Conservation (phyloP, 2,113 vertebrate genomes). For the Vanacampus margaritifer region DNA sequence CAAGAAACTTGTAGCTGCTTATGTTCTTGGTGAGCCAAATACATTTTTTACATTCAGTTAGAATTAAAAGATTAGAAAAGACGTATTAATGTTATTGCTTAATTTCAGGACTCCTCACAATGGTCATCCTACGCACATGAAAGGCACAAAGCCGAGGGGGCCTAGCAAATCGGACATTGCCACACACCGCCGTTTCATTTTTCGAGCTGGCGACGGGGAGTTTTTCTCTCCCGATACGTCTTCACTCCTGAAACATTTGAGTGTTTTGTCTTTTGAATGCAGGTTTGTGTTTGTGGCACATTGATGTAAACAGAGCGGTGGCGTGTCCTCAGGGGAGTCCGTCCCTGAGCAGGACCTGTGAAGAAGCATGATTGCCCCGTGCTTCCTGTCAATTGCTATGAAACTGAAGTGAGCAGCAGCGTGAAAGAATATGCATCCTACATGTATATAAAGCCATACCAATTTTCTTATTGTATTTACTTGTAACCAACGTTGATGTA, state of each 20-base stretch:
- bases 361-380: constrained; percentile 38
- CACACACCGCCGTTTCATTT: neutral
- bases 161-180: neutral
- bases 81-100: neutral
- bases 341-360: constrained; percentile 27
- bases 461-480: constrained; percentile 38
- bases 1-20: constrained; percentile 99
- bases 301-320: constrained; percentile 24
- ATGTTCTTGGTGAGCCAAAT: constrained; percentile 87
- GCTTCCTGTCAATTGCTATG: constrained; percentile 42
- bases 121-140: constrained; percentile 90
- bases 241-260: constrained; percentile 29
- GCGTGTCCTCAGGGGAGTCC: constrained; percentile 3
- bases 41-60: no score
- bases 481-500: constrained; percentile 47
- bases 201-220: neutral
- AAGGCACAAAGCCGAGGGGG: constrained; percentile 17
- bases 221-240: neutral
- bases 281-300: constrained; percentile 23
- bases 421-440: constrained; percentile 40
- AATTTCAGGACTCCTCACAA: constrained; percentile 93
- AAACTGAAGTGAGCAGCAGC: constrained; percentile 31
- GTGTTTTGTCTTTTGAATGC: constrained; percentile 28
- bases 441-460: constrained; percentile 59
- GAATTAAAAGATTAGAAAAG: neutral